A percentile compares a stretch with the other conserved stretches of the same genome.
phyloP scores from a whole-genome alignment of 2,113 vertebrate genomes.

The Crocuta crocuta region DNA sequence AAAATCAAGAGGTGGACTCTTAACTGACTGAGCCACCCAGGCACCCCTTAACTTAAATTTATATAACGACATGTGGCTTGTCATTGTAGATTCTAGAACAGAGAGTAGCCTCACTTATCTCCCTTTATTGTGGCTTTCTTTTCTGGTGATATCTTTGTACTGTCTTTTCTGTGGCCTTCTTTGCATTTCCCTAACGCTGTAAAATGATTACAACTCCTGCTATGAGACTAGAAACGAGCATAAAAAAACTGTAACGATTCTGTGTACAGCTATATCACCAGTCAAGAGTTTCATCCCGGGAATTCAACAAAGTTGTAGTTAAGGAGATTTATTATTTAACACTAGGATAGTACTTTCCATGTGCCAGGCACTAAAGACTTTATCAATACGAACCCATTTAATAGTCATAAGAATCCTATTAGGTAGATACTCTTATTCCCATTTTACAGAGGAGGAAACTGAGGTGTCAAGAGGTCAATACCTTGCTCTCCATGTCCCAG shows the following conservation, averaged over 20 bases:
- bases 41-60: conserved; percentile 2
- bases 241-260: conserved; percentile 8
- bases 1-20: too few relatives aligned
- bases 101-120: not conserved
- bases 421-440: not conserved
- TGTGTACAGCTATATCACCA: not conserved
- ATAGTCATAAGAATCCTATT: not conserved
- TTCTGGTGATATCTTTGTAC: not conserved
- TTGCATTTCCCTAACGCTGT: not conserved
- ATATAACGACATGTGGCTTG: not conserved
- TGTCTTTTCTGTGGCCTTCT: not conserved
- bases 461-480: not conserved
- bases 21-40: too few relatives aligned
- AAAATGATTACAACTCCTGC: not conserved
- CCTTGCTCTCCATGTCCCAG: not conserved
- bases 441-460: not conserved
- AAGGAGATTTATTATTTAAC: conserved; percentile 12
- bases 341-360: not conserved
- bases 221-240: not conserved
- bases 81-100: not conserved
- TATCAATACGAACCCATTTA: not conserved
- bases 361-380: not conserved
- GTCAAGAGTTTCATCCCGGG: not conserved
- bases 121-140: not conserved
- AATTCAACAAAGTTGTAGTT: not conserved